Evolutionary conservation across 2,113 vertebrate species (phyloP).

Genomic region (Psittacula cyanocephala): DNA sequence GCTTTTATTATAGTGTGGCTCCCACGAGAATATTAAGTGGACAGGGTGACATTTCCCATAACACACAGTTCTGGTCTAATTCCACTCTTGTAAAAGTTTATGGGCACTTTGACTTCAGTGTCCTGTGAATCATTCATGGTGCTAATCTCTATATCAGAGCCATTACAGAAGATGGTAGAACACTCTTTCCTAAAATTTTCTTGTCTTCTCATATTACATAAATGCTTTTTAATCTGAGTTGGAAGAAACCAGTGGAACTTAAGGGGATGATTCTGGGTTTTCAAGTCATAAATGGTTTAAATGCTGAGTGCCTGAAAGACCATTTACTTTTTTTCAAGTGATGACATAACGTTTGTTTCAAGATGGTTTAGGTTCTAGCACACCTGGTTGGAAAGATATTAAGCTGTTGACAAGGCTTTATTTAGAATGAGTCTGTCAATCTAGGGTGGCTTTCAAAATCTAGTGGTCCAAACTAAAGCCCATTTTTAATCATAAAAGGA

Average conservation of each 20-base stretch:
- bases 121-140: background rate
- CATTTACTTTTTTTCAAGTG: background rate
- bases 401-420: background rate
- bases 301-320: background rate
- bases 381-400: background rate
- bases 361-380: background rate
- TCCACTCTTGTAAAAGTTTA: slow-evolving; percentile 28
- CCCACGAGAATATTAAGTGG: background rate
- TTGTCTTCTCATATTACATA: background rate
- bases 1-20: background rate
- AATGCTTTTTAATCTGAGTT: background rate
- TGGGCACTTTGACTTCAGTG: slow-evolving; percentile 26
- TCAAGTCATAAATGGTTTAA: background rate
- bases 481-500: slow-evolving; percentile 15
- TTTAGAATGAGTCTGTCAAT: background rate
- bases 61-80: background rate
- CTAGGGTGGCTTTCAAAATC: background rate
- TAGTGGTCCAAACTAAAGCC: background rate
- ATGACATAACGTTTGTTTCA: background rate
- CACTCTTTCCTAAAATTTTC: background rate
- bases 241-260: background rate
- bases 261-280: background rate
- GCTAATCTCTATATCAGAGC: background rate
- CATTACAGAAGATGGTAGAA: background rate
- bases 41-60: slow-evolving; percentile 26